phyloP scores from a whole-genome alignment of 2,797 vertebrate species.

The Crocidura indochinensis region DNA sequence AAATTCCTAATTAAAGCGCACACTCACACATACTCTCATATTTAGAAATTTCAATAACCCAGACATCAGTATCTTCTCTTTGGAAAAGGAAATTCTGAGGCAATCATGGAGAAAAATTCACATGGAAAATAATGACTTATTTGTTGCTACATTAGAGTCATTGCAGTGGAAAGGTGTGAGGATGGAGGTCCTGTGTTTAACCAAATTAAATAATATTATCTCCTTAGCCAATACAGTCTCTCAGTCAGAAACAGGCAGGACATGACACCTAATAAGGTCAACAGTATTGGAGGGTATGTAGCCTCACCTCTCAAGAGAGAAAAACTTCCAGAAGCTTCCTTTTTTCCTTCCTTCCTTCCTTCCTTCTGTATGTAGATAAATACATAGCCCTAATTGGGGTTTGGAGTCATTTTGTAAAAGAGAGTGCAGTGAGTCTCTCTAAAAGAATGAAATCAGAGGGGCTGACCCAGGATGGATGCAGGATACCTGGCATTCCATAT shows the following conservation, averaged over 20 bases:
- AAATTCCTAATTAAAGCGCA: constrained; percentile 75
- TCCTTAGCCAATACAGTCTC: neutral
- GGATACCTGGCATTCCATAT: too few relatives aligned
- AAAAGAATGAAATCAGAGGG: neutral
- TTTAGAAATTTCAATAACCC: neutral
- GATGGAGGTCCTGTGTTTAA: neutral
- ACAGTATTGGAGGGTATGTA: neutral
- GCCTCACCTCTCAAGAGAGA: neutral
- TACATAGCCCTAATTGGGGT: neutral
- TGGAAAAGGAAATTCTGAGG: too few relatives aligned
- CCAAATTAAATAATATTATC: neutral
- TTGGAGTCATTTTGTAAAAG: neutral
- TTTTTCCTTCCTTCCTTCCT: constrained; percentile 2
- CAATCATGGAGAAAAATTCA: neutral
- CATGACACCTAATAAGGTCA: neutral
- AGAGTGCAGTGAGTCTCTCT: neutral
- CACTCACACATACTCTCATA: neutral
- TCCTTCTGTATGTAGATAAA: neutral
- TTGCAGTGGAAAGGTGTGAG: neutral
- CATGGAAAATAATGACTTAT: neutral
- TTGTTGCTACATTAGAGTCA: neutral
- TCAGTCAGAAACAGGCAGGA: neutral
- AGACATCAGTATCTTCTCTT: too few relatives aligned
- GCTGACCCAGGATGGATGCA: too few relatives aligned
- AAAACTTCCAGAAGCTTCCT: constrained; percentile 28